Conservation (phyloP, 2,888 invertebrate genomes). For the Venustoraphidia nigricollis region DNA sequence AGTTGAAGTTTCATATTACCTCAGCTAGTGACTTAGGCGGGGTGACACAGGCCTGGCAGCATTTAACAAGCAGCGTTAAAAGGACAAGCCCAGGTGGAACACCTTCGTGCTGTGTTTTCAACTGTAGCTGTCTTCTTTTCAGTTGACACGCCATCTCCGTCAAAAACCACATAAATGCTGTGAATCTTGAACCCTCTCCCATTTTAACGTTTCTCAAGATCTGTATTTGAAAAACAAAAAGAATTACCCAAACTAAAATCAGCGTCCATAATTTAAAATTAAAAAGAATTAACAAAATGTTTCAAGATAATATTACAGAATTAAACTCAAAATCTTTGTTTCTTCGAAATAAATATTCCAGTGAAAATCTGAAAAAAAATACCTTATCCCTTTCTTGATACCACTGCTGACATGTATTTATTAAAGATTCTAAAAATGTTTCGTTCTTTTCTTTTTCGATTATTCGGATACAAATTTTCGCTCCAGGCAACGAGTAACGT, state of each 20-base stretch:
- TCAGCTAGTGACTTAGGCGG: slow-evolving; percentile 70
- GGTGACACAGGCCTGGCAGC: slow-evolving; percentile 76
- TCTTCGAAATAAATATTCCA: slow-evolving; percentile 9
- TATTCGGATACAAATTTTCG: slow-evolving; percentile 71
- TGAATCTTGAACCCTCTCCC: slow-evolving; percentile 52
- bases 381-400: slow-evolving; percentile 69
- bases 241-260: too few relatives aligned
- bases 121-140: slow-evolving; percentile 46
- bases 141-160: slow-evolving; percentile 84
- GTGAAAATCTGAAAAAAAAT: slow-evolving; percentile 22
- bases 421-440: slow-evolving; percentile 75
- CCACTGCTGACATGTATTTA: slow-evolving; percentile 83
- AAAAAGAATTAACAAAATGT: too few relatives aligned
- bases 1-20: slow-evolving; percentile 29
- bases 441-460: slow-evolving; percentile 77
- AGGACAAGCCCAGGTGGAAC: slow-evolving; percentile 58
- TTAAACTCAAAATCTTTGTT: slow-evolving; percentile 5
- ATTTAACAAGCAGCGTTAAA: slow-evolving; percentile 71
- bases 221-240: slow-evolving; percentile 17
- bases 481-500: slow-evolving; percentile 67
- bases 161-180: slow-evolving; percentile 78
- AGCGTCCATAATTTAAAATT: too few relatives aligned
- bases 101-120: slow-evolving; percentile 36
- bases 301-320: too few relatives aligned
- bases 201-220: slow-evolving; percentile 35